Evolutionary conservation across 1,140 invertebrate species (phyloP), one percentile per base, ranked within the genome.

Genomic region (Drosophila kohkoa): DNA sequence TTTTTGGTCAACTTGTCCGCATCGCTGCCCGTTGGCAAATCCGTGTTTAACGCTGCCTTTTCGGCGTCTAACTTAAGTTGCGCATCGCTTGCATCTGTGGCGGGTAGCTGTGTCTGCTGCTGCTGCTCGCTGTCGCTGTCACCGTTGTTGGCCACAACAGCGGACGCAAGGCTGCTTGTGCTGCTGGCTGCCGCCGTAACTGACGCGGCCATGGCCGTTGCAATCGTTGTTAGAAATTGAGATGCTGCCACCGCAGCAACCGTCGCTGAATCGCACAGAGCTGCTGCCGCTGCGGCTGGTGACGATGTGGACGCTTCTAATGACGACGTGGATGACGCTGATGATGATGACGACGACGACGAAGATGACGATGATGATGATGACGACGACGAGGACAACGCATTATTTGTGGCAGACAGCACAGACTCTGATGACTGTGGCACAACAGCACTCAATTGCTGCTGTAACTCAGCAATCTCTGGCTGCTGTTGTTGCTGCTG

Each of bases 391-490:
- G 71, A 70, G 11, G 78, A 73, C 11, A 83, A 67, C 25, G 51
- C 68, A 58, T 57, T 75, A 13, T 45, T 59, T 57, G 66, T 20
- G 1, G 63, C 68, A 11, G 71, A 74, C 10, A 75, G 73, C 49
- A 77, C 32, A n/a, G 75, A 41, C 28, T 81, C 88, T 28, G 41
- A 43, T 72, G 71, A 69, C 58, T 82, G 79, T 51, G 76, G 70
- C 38, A 85, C 83, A 35, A 87, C 83, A 69, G 59, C 67, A 49
- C 65, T 78, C 60, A 91, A 63, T 69, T 91, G 90, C 51, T 91
- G 86, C 63, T 91, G 90, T 67, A 91, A 63, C 35, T 91, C 86
- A 28, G 75, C 82, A 66, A 91, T 88, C 25, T 91, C 90, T 10
- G 79, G 77, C 65, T 85, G 57, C 49, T 88, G 83, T 49, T 83